phyloP scores from a whole-genome alignment of 2,113 vertebrate species.

The Apaloderma vittatum region DNA sequence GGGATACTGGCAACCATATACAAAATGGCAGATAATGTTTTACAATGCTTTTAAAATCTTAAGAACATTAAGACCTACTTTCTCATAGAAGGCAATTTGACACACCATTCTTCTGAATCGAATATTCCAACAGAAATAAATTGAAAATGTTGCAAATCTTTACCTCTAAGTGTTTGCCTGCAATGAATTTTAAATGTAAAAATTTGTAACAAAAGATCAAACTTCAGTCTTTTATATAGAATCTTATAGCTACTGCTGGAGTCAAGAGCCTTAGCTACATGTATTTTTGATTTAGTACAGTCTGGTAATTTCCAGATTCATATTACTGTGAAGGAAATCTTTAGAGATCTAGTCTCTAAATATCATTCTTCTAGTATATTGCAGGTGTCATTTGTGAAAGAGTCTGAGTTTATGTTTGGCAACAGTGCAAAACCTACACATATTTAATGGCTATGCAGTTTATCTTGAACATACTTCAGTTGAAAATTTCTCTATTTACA shows the following conservation, averaged over 20 bases:
- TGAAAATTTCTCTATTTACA: neutral
- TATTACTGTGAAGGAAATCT: neutral
- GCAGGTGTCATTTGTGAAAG: neutral
- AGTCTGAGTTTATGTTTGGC: neutral
- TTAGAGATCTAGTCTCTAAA: neutral
- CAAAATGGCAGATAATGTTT: neutral
- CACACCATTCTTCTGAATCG: neutral
- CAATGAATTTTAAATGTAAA: neutral
- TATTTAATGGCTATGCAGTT: neutral
- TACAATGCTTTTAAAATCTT: neutral
- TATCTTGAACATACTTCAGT: neutral
- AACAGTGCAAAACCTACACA: neutral
- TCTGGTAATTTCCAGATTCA: neutral
- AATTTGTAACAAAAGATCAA: neutral
- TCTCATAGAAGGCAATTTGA: neutral
- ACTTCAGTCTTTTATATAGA: neutral
- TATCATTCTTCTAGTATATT: neutral
- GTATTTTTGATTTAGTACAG: neutral
- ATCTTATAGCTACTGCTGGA: neutral
- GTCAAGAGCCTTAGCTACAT: neutral
- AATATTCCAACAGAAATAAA: neutral
- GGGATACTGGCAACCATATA: neutral
- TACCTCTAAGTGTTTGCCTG: neutral
- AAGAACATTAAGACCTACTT: neutral
- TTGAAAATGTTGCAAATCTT: neutral